phyloP scores from a whole-genome alignment of 1,140 invertebrate species.

The Ganaspis sp. region DNA sequence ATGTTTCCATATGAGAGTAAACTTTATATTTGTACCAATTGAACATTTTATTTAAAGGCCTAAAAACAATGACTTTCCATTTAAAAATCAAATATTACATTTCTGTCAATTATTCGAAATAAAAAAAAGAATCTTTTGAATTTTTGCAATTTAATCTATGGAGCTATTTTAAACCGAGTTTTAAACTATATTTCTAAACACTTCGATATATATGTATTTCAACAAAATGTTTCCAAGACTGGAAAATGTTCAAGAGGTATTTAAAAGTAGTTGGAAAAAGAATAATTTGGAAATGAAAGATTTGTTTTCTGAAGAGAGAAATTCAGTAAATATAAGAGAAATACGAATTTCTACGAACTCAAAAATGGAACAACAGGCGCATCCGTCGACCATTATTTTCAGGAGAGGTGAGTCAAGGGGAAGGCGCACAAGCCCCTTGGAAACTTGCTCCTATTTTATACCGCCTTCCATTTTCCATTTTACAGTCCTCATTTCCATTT shows the following conservation, averaged over 20 bases:
- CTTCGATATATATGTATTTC: background rate
- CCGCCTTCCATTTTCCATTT: slow-evolving; percentile 30
- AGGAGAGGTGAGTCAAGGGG: slow-evolving; percentile 48
- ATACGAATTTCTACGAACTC: slow-evolving; percentile 52
- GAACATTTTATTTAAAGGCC: no score
- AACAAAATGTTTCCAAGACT: background rate
- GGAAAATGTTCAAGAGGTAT: background rate
- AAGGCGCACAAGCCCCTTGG: background rate
- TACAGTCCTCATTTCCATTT: slow-evolving; percentile 30
- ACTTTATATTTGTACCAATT: no score
- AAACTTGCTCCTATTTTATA: slow-evolving; percentile 15
- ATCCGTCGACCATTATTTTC: slow-evolving; percentile 59
- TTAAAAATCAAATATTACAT: no score
- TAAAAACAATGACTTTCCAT: no score
- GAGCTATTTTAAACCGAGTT: no score
- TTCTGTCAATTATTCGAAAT: no score
- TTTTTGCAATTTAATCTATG: no score
- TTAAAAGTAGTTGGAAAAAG: background rate
- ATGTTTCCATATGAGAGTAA: no score
- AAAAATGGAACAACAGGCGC: slow-evolving; percentile 63
- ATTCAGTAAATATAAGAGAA: slow-evolving; percentile 51
- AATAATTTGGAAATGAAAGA: background rate
- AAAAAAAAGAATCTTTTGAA: no score
- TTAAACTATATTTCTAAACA: no score
- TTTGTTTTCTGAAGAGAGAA: background rate